Evolutionary conservation across 2,888 invertebrate genomes (phyloP).

Genomic region (Xestia xanthographa): DNA sequence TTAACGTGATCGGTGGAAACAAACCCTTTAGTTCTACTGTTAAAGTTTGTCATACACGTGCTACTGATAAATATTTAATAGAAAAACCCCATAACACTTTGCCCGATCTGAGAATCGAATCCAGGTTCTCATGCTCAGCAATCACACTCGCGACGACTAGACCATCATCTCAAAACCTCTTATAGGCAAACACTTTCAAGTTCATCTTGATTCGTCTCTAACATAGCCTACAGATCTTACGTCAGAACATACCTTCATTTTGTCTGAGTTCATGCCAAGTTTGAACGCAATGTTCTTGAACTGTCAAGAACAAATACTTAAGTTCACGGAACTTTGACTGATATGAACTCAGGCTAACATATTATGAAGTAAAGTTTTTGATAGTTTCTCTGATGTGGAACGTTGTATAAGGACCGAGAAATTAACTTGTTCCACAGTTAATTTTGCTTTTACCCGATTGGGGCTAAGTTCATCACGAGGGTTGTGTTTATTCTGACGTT

Average conservation of each 20-base stretch:
- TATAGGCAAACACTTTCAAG: neutral
- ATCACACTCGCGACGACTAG: too few species aligned
- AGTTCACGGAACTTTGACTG: conserved; percentile 41
- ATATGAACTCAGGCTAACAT: conserved; percentile 34
- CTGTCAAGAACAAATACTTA: conserved; percentile 55
- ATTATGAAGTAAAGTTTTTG: conserved; percentile 21
- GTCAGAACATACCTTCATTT: conserved; percentile 35
- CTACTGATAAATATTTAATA: too few species aligned
- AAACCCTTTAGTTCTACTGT: too few species aligned
- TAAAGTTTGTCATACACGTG: too few species aligned
- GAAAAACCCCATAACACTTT: too few species aligned
- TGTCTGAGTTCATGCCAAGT: conserved; percentile 36
- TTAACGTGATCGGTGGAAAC: too few species aligned
- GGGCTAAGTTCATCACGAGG: neutral
- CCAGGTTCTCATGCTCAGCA: too few species aligned
- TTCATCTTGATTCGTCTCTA: neutral
- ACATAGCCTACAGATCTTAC: neutral
- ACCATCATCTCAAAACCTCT: too few species aligned
- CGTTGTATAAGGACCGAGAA: neutral
- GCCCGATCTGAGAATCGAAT: too few species aligned
- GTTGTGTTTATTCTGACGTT: neutral
- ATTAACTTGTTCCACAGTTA: neutral
- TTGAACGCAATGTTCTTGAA: conserved; percentile 42
- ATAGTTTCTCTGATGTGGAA: conserved; percentile 12
- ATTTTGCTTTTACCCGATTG: neutral